Base-by-base conservation (phyloP, 2,888 invertebrate species). In the Notodonta dromedarius region DNA sequence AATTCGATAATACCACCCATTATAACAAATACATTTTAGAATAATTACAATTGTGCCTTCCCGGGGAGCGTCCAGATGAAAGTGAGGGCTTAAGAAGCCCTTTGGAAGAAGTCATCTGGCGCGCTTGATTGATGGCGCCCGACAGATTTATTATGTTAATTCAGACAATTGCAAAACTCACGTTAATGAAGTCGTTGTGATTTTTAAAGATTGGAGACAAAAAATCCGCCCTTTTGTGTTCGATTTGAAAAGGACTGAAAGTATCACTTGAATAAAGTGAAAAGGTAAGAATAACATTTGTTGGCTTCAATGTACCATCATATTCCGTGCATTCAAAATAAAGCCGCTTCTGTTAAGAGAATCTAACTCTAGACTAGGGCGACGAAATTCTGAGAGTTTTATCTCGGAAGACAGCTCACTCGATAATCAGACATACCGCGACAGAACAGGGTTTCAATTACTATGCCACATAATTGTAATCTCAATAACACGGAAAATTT, bases 81-180 rank as follows among this genome's bases (percentile, higher is more conserved):
- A 92, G 91, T 87, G 87, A 91, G 88, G 80, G 93, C 93, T 93
- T 91, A 91, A 69, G 88, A 89, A 88, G 84, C 87, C 88, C 79
- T 90, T 89, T 84, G 83, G 88, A 87, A 87, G 87, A 88, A 89
- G 85, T 88, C 89, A 86, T 86, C 87, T 80, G 78, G 71, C 69
- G 59, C 72, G 65, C 74, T 83, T 92, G 92, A 92, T 92, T 92
- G 92, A 93, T 93, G 89, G 83, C 63, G 62, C 63, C 74, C 62
- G 75, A 70, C 83, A 90, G 93, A 91, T 92, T 93, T 91, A 91
- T 87, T 92, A 92, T 93, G 93, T 85, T 93, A 92, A 91, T 92
- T 88, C 91, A 61, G 74, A 73, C 83, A 77, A 78, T 78, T 75
- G 69, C 78, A 80, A 80, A 78, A 75, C 69, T 59, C 53, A 57